Conservation (phyloP, 2,797 vertebrate species). For the Kryptolebias ocellatus region DNA sequence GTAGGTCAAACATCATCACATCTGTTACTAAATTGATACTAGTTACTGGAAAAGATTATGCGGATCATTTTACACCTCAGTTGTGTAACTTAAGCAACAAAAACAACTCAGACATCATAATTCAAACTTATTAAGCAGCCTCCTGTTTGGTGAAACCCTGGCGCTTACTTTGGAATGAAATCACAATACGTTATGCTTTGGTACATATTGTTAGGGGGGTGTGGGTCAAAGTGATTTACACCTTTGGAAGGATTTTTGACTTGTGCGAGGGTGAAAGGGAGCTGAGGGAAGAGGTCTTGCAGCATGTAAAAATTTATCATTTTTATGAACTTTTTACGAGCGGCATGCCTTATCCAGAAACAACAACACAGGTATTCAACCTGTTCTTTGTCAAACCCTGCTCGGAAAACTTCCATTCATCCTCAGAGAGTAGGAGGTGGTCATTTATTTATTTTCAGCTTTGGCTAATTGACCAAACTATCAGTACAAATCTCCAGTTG, state of each 20-base stretch:
- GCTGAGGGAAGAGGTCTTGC: slow-evolving; percentile 45
- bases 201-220: slow-evolving; percentile 67
- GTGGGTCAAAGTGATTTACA: slow-evolving; percentile 75
- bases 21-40: slow-evolving; percentile 25
- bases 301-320: slow-evolving; percentile 67
- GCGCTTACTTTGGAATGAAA: slow-evolving; percentile 68
- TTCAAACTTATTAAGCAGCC: slow-evolving; percentile 63
- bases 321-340: slow-evolving; percentile 80
- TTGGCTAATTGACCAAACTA: slow-evolving; percentile 77
- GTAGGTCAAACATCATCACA: slow-evolving; percentile 20
- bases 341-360: slow-evolving; percentile 77
- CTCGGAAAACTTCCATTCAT: slow-evolving; percentile 78
- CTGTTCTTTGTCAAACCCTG: slow-evolving; percentile 65
- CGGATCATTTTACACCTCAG: slow-evolving; percentile 30
- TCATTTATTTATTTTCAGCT: slow-evolving; percentile 84
- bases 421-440: slow-evolving; percentile 61
- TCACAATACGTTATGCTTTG: slow-evolving; percentile 68
- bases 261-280: slow-evolving; percentile 53
- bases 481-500: slow-evolving; percentile 74
- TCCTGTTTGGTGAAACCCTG: slow-evolving; percentile 63
- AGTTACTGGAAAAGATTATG: slow-evolving; percentile 46
- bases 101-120: slow-evolving; percentile 66
- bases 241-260: slow-evolving; percentile 54
- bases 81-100: slow-evolving; percentile 52
- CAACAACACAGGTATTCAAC: slow-evolving; percentile 80